Percentiles rank a stretch among this genome's conserved stretches.
These are phyloP conservation scores for Falco biarmicus DNA, from an alignment of 2,797 vertebrate species.

Conservation along the genomic window DNA sequence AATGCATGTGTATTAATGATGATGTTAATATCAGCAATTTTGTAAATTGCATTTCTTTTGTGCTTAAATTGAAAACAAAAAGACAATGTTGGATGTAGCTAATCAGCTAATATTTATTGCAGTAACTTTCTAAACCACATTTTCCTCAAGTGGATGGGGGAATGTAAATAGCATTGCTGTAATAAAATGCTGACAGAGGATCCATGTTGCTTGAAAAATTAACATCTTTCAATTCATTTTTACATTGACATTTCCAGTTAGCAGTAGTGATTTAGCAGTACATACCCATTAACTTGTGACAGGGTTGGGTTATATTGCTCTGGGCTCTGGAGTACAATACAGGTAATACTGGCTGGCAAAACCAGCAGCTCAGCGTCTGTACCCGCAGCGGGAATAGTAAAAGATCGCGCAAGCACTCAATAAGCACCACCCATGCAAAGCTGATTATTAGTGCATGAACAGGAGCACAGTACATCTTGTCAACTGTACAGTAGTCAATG, in stretches of 20 bases:
- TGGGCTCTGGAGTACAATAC: neutral
- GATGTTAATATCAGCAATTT: neutral
- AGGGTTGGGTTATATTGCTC: neutral
- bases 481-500: neutral
- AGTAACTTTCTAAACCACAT: neutral
- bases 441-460: neutral
- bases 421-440: neutral
- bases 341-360: neutral
- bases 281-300: slow-evolving; percentile 30
- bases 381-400: neutral
- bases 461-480: neutral
- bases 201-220: slow-evolving; percentile 52
- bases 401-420: neutral
- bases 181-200: slow-evolving; percentile 25
- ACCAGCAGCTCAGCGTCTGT: neutral
- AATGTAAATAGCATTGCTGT: slow-evolving; percentile 1
- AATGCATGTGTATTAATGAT: neutral
- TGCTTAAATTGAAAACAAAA: neutral
- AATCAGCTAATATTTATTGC: neutral
- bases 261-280: slow-evolving; percentile 6
- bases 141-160: neutral
- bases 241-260: slow-evolving; percentile 26
- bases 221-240: slow-evolving; percentile 42
- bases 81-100: neutral
- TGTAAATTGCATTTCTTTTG: neutral